These are phyloP conservation scores for Rattus rattus DNA, from an alignment of 2,113 vertebrate genomes.

Conservation along the genomic window DNA sequence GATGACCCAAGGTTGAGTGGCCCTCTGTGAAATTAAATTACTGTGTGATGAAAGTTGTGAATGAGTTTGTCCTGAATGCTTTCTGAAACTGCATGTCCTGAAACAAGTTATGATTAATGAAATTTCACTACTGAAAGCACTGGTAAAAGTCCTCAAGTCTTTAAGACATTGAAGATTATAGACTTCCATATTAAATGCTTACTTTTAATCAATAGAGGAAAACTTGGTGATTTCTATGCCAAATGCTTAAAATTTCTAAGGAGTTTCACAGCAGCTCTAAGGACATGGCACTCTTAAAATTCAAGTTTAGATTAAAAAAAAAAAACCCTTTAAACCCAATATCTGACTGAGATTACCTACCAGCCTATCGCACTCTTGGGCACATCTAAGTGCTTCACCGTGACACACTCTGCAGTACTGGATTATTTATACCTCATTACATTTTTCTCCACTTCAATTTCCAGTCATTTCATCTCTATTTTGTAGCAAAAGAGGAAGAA, in stretches of 20 bases:
- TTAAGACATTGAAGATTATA: neutral
- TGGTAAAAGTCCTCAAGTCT: neutral
- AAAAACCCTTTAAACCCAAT: neutral
- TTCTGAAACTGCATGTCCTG: neutral
- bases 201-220: neutral
- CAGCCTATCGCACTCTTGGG: neutral
- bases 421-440: neutral
- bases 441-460: slow-evolving; percentile 20
- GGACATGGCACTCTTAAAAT: slow-evolving; percentile 11
- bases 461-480: neutral
- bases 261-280: slow-evolving; percentile 25
- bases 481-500: slow-evolving; percentile 50
- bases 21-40: neutral
- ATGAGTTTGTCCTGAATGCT: neutral
- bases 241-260: slow-evolving; percentile 17
- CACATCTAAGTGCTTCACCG: neutral
- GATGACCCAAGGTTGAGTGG: neutral
- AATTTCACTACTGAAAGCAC: neutral
- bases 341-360: slow-evolving; percentile 3
- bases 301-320: slow-evolving; percentile 16
- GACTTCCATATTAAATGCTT: neutral
- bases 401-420: neutral
- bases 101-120: slow-evolving; percentile 5
- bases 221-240: neutral
- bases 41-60: neutral